A percentile compares a stretch with the other conserved stretches of the same genome.
Conservation (phyloP, 2,888 invertebrate species). For the Cryptus viduatorius region DNA sequence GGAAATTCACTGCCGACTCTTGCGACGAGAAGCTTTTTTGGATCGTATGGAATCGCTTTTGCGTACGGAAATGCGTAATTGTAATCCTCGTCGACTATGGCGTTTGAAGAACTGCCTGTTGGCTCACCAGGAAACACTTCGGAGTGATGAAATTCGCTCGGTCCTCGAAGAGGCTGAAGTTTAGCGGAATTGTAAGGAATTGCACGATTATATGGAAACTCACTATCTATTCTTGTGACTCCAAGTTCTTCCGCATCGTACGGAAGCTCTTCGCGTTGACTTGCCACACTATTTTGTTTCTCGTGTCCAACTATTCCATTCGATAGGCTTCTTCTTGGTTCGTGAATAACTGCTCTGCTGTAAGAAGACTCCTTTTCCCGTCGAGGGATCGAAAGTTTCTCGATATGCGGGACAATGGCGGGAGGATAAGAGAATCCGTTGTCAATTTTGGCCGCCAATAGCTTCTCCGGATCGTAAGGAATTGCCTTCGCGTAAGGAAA, state of each 20-base stretch:
- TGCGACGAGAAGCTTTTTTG: background rate
- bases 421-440: background rate
- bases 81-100: background rate
- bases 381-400: background rate
- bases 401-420: constrained; percentile 17
- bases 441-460: background rate
- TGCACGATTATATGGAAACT: constrained; percentile 30
- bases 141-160: constrained; percentile 2
- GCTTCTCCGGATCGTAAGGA: constrained; percentile 45
- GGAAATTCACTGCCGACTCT: constrained; percentile 38
- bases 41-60: background rate
- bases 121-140: background rate
- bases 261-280: background rate
- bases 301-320: background rate
- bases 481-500: constrained; percentile 59
- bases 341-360: constrained; percentile 20
- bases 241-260: background rate
- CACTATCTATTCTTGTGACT: background rate
- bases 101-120: background rate
- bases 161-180: background rate
- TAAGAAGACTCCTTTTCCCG: constrained; percentile 26
- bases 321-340: background rate
- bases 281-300: background rate
- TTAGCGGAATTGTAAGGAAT: constrained; percentile 27
- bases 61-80: constrained; percentile 10